Evolutionary conservation across 37 sponge, comb jelly and placozoan species (phyloP), one percentile per base, ranked within the genome.

Genomic region (Chondrilla cf. caribensis): DNA sequence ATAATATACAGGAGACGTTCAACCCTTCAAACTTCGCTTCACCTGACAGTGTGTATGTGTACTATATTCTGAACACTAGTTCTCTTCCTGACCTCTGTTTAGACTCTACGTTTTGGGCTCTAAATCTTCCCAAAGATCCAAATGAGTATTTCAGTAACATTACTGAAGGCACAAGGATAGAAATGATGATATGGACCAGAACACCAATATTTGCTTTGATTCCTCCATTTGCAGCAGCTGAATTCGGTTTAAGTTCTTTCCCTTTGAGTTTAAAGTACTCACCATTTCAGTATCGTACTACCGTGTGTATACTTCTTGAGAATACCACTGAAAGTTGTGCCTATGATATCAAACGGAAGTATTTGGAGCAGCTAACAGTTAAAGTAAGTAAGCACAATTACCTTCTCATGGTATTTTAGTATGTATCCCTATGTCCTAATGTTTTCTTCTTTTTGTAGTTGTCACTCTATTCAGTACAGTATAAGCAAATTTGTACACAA

Each of bases 1-100:
- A 73, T 18, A n/a, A 22, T 15, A 32, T 73, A 21, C 41, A 73
- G 76, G 36, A 73, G 43, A 38, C 44, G 0, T 73, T 73, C 25
- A 73, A 73, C 40, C 76, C 76, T n/a, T n/a, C 76, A 38, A 73
- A 73, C 7, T 73, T 73, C 40, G 76, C 76, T 39, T 73, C 76
- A 73, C 41, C 76, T n/a, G 76, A 73, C 11, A 4, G 31, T 73
- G 44, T 73, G 22, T 43, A 43, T 39, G 44, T 73, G 18, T 73
- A 73, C 25, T 73, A 43, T 37, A 73, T 73, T 39, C 7, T 39
- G 25, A 73, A 73, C 25, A 42, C 43, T 42, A 73, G 2, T 39
- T 24, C 41, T 19, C 44, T 42, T 42, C 76, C 76, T 24, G 33
- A 8, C 17, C 1, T 18, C 17, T 67, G 68, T 67, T 7, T 1